These are phyloP conservation scores for Coleophora flavipennella DNA, from an alignment of 2,888 invertebrate genomes.

Conservation along the genomic window DNA sequence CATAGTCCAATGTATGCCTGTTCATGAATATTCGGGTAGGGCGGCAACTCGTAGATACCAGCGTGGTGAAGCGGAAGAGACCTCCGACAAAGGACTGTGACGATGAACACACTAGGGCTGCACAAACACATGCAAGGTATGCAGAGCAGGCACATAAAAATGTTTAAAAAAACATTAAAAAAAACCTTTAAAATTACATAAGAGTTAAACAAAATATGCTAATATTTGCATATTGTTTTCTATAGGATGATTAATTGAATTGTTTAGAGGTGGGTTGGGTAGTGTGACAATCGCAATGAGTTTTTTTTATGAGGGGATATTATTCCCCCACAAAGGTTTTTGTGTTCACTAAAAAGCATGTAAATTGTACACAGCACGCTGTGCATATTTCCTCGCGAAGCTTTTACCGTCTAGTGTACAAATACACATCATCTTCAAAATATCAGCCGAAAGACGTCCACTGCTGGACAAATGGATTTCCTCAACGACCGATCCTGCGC, in stretches of 20 bases:
- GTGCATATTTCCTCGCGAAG: too few relatives aligned
- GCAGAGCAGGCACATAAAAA: too few relatives aligned
- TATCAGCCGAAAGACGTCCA: too few relatives aligned
- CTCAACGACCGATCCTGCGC: too few relatives aligned
- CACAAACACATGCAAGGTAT: neutral
- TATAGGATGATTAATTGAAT: neutral
- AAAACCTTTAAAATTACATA: too few relatives aligned
- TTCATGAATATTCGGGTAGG: conserved; percentile 45
- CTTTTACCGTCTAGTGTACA: too few relatives aligned
- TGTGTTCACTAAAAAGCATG: too few relatives aligned
- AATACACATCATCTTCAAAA: too few relatives aligned
- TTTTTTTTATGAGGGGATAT: too few relatives aligned
- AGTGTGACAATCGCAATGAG: neutral
- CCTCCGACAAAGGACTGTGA: conserved; percentile 63
- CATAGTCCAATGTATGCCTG: conserved; percentile 20
- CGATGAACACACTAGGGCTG: conserved; percentile 55
- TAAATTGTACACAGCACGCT: too few relatives aligned
- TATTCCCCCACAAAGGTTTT: too few relatives aligned
- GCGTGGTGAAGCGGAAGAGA: conserved; percentile 63
- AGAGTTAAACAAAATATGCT: conserved; percentile 8
- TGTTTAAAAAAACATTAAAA: neutral
- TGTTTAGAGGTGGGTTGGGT: neutral
- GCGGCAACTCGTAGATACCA: conserved; percentile 43
- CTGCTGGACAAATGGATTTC: too few relatives aligned
- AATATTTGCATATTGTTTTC: conserved; percentile 22